Evolutionary conservation across 2,888 invertebrate genomes (phyloP).

Genomic region (Neria commutata): DNA sequence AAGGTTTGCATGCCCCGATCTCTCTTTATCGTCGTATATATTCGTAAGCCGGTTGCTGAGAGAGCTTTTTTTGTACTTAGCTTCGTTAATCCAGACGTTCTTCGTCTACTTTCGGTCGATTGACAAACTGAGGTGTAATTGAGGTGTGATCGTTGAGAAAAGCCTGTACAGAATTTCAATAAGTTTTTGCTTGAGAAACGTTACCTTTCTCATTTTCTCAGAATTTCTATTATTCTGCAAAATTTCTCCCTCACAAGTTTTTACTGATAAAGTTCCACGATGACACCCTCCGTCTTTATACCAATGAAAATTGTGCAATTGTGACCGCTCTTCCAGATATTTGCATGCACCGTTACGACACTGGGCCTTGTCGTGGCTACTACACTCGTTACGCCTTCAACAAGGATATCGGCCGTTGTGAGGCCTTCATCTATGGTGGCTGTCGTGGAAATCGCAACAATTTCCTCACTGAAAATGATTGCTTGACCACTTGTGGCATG

Average conservation of each 20-base stretch:
- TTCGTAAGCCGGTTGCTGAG: too few species aligned
- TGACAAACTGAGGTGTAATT: too few species aligned
- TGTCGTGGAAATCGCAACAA: slow-evolving; percentile 92
- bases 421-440: slow-evolving; percentile 87
- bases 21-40: not conserved
- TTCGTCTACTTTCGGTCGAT: too few species aligned
- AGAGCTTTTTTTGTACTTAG: too few species aligned
- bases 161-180: too few species aligned
- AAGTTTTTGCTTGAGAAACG: too few species aligned
- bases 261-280: too few species aligned
- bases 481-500: slow-evolving; percentile 70
- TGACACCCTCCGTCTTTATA: too few species aligned
- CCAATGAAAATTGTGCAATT: too few species aligned
- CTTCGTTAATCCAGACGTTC: too few species aligned
- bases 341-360: slow-evolving; percentile 78
- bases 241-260: too few species aligned
- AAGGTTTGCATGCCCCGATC: slow-evolving; percentile 64
- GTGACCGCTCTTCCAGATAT: slow-evolving; percentile 72
- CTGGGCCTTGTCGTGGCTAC: slow-evolving; percentile 86
- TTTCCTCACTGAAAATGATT: slow-evolving; percentile 81
- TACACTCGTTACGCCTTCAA: slow-evolving; percentile 91
- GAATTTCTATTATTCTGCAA: not conserved
- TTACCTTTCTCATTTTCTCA: slow-evolving; percentile 7
- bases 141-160: too few species aligned
- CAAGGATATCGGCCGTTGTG: slow-evolving; percentile 74